phyloP scores from a whole-genome alignment of 2,797 vertebrate genomes.

The Pantherophis vulpinus region DNA sequence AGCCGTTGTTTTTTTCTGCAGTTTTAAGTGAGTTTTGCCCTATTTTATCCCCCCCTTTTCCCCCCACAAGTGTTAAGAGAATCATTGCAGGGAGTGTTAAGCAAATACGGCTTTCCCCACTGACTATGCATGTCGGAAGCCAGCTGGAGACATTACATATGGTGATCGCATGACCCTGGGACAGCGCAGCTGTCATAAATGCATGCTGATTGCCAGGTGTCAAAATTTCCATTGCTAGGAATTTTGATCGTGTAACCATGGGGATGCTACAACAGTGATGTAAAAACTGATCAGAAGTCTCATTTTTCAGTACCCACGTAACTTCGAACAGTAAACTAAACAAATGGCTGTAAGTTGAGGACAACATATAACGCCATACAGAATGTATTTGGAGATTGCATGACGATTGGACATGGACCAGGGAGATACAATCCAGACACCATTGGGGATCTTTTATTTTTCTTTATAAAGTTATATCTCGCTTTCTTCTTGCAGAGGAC shows the following conservation, averaged over 20 bases:
- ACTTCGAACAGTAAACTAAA: background rate
- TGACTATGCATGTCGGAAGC: background rate
- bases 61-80: background rate
- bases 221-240: too few species aligned
- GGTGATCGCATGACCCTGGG: background rate
- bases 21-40: background rate
- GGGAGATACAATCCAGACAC: background rate
- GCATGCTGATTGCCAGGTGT: too few species aligned
- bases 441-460: background rate
- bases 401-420: background rate
- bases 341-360: too few species aligned
- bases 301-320: background rate
- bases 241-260: background rate
- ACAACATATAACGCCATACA: background rate
- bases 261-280: background rate
- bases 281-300: background rate
- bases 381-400: background rate
- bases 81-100: too few species aligned
- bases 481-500: constrained; percentile 79
- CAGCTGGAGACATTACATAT: background rate
- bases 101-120: background rate
- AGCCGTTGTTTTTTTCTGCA: background rate
- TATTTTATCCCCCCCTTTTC: background rate
- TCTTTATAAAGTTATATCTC: constrained; percentile 18
- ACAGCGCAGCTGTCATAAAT: background rate